These are phyloP conservation scores for Sesamia inferens DNA, from an alignment of 2,888 invertebrate species.

Conservation along the genomic window DNA sequence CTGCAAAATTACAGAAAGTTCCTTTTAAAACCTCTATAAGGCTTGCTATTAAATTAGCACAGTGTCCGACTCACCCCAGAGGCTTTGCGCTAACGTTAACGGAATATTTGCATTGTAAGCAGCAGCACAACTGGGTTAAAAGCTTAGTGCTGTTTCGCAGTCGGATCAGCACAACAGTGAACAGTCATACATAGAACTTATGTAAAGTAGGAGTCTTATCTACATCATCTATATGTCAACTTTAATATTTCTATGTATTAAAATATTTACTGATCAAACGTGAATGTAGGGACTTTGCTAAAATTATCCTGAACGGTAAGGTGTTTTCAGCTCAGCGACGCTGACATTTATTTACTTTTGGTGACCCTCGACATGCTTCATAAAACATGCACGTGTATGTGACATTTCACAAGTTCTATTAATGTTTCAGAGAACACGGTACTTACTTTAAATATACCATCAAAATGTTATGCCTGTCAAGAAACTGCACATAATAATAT, in stretches of 20 bases:
- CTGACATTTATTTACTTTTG: slow-evolving; percentile 52
- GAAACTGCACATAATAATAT: slow-evolving; percentile 17
- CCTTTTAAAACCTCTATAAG: slow-evolving; percentile 38
- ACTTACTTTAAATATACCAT: slow-evolving; percentile 34
- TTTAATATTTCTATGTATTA: slow-evolving; percentile 12
- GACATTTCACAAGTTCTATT: slow-evolving; percentile 52
- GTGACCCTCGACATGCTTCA: slow-evolving; percentile 42
- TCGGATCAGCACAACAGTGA: slow-evolving; percentile 55
- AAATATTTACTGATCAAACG: slow-evolving; percentile 16
- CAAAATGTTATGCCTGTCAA: slow-evolving; percentile 41
- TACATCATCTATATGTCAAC: slow-evolving; percentile 15
- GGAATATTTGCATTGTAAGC: slow-evolving; percentile 78
- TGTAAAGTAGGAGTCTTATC: slow-evolving; percentile 27
- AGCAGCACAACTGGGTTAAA: slow-evolving; percentile 79
- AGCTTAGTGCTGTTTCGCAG: slow-evolving; percentile 79
- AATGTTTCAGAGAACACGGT: slow-evolving; percentile 28
- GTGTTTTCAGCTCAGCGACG: slow-evolving; percentile 31
- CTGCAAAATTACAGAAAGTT: slow-evolving; percentile 46
- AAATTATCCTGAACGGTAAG: slow-evolving; percentile 44
- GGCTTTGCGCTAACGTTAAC: slow-evolving; percentile 72
- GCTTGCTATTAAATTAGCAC: slow-evolving; percentile 61
- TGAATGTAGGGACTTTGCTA: slow-evolving; percentile 31
- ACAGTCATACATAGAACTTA: slow-evolving; percentile 57
- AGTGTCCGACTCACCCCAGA: slow-evolving; percentile 68
- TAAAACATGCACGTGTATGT: slow-evolving; percentile 22